Evolutionary conservation across 37 sponge, comb jelly and placozoan species (phyloP).

Genomic region (Cliona cf. orientalis): DNA sequence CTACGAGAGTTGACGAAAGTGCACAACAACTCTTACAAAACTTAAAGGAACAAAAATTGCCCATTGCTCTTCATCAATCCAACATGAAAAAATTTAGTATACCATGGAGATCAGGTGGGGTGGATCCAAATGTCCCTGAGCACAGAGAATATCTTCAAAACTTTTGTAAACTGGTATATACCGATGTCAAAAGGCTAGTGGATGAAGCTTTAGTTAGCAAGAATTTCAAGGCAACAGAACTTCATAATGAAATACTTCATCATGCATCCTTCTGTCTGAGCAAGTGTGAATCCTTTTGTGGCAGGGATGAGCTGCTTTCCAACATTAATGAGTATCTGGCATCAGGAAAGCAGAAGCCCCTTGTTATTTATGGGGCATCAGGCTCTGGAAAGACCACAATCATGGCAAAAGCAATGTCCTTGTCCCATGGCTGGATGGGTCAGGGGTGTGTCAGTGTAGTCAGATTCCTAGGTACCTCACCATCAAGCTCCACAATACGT

Average conservation of each 20-base stretch:
- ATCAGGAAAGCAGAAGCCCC: constrained; percentile 20
- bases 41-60: constrained; percentile 57
- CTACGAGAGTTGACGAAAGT: constrained; percentile 21
- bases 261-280: constrained; percentile 55
- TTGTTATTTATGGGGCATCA: constrained; percentile 71
- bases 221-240: neutral
- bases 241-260: constrained; percentile 55
- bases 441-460: constrained; percentile 17
- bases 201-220: constrained; percentile 22
- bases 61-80: neutral
- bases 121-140: constrained; percentile 38
- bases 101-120: constrained; percentile 59
- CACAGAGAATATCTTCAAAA: constrained; percentile 44
- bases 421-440: constrained; percentile 8
- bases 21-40: constrained; percentile 48
- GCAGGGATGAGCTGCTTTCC: constrained; percentile 23
- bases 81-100: constrained; percentile 44
- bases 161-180: constrained; percentile 46
- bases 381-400: constrained; percentile 84
- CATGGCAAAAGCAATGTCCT: constrained; percentile 46
- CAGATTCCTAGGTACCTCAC: constrained; percentile 82
- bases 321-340: constrained; percentile 17
- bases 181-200: constrained; percentile 33
- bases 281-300: constrained; percentile 68
- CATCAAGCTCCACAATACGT: constrained; percentile 53